phyloP scores from a whole-genome alignment of 2,113 vertebrate genomes.

The Crotalus horridus region DNA sequence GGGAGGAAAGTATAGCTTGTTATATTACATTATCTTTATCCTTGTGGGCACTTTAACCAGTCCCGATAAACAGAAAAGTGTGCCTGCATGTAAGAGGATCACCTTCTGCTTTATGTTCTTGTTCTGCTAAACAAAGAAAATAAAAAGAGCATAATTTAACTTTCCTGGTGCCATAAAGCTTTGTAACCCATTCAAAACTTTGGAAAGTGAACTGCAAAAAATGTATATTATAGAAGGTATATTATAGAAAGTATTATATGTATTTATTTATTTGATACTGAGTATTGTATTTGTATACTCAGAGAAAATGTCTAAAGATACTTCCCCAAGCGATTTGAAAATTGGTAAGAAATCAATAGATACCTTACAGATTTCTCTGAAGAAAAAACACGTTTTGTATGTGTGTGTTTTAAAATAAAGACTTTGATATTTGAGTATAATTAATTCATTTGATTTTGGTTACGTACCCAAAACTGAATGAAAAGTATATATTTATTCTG shows the following conservation, averaged over 20 bases:
- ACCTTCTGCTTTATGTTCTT: background rate
- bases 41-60: background rate
- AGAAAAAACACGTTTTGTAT: background rate
- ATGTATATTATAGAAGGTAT: background rate
- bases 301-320: background rate
- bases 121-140: background rate
- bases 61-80: background rate
- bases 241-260: background rate
- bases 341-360: background rate
- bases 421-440: background rate
- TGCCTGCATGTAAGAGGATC: background rate
- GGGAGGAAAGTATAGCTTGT: background rate
- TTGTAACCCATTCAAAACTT: background rate
- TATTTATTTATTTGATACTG: background rate
- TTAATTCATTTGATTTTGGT: background rate
- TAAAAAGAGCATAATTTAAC: conserved; percentile 1
- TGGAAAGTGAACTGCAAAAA: background rate
- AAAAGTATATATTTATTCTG: background rate
- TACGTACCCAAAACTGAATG: background rate
- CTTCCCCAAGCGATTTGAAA: conserved; percentile 7
- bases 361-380: background rate
- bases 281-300: background rate
- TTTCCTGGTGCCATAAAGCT: background rate
- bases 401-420: background rate
- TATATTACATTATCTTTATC: background rate